Evolutionary conservation across 1,140 invertebrate species (phyloP).

Genomic region (Drosophila pseudoobscura): DNA sequence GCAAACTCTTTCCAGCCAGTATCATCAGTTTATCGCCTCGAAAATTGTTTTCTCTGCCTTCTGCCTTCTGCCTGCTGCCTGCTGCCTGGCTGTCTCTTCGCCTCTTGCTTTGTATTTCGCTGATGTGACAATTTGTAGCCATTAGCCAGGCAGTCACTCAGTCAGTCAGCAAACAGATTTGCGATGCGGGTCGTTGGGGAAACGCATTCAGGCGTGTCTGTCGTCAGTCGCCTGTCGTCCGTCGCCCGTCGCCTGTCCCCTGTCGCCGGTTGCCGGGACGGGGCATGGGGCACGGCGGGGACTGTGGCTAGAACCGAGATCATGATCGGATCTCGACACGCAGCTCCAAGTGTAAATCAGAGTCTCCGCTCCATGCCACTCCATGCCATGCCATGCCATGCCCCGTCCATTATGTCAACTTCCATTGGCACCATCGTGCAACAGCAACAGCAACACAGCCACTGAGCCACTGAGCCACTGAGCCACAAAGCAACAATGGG

Average conservation of each 20-base stretch:
- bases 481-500: no score
- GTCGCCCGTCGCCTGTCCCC: not conserved
- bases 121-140: constrained; percentile 57
- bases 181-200: constrained; percentile 11
- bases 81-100: constrained; percentile 3
- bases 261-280: no score
- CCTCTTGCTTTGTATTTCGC: constrained; percentile 12
- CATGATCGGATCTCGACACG: constrained; percentile 40
- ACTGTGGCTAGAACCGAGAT: not conserved
- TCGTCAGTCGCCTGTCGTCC: no score
- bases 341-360: constrained; percentile 50
- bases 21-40: constrained; percentile 49
- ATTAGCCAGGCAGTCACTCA: constrained; percentile 41
- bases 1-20: constrained; percentile 11
- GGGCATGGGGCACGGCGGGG: no score
- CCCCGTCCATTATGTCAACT: constrained; percentile 46
- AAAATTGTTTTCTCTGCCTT: constrained; percentile 23
- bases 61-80: not conserved
- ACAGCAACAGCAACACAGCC: no score
- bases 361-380: not conserved
- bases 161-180: constrained; percentile 19
- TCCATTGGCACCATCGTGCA: no score
- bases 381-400: not conserved
- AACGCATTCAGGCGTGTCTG: constrained; percentile 28
- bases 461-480: no score